phyloP scores from a whole-genome alignment of 2,888 invertebrate species.

The Aplocera efformata region DNA sequence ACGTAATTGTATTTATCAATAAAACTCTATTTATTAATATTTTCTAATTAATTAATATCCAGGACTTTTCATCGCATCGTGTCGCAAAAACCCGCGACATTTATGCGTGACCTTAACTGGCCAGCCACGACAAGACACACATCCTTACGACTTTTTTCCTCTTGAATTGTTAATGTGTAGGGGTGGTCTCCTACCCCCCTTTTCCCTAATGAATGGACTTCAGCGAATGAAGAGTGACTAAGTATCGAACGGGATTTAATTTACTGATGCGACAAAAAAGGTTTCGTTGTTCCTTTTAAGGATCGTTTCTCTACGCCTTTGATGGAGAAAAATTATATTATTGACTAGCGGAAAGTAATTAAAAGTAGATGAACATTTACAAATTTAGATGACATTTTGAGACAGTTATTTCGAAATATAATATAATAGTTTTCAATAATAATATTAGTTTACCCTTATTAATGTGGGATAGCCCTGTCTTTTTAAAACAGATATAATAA shows the following conservation, averaged over 20 bases:
- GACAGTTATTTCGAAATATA: too few species aligned
- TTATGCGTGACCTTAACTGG: slow-evolving; percentile 16
- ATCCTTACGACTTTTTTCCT: slow-evolving; percentile 39
- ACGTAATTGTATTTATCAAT: too few species aligned
- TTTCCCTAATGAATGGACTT: slow-evolving; percentile 49
- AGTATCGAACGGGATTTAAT: slow-evolving; percentile 31
- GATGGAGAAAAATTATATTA: neutral
- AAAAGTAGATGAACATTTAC: too few species aligned
- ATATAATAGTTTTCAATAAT: too few species aligned
- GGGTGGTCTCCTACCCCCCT: slow-evolving; percentile 32
- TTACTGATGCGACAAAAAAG: slow-evolving; percentile 26
- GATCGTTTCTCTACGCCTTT: slow-evolving; percentile 3
- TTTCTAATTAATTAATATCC: too few species aligned
- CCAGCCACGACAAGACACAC: slow-evolving; percentile 27
- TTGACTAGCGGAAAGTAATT: too few species aligned
- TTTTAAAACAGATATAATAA: too few species aligned
- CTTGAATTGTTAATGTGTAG: slow-evolving; percentile 57
- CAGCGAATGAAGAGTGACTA: slow-evolving; percentile 41
- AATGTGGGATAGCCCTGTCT: too few species aligned
- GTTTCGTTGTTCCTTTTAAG: slow-evolving; percentile 17
- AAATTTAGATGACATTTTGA: too few species aligned
- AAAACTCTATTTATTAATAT: too few species aligned
- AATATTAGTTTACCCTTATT: too few species aligned
- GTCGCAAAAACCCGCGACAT: slow-evolving; percentile 6
- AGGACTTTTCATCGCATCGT: too few species aligned